phyloP scores from a whole-genome alignment of 2,888 invertebrate genomes.

The Autographa pulchrina region DNA sequence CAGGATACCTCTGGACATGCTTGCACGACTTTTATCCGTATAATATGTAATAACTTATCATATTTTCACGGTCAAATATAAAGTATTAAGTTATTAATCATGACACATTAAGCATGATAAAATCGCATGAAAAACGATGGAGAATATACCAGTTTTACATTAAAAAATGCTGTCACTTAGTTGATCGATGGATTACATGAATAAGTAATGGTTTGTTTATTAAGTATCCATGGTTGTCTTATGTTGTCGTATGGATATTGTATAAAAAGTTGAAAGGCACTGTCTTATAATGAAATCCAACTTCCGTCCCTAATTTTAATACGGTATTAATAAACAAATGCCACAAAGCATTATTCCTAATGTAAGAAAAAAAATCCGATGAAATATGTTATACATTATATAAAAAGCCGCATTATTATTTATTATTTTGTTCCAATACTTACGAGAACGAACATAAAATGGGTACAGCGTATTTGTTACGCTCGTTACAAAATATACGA shows the following conservation, averaged over 20 bases:
- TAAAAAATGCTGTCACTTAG: not conserved
- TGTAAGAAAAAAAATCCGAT: not conserved
- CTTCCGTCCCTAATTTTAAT: no score
- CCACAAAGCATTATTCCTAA: not conserved
- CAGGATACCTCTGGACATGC: not conserved
- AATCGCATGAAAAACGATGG: not conserved
- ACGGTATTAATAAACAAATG: not conserved
- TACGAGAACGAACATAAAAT: conserved; percentile 67
- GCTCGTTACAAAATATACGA: conserved; percentile 75
- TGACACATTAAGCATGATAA: not conserved
- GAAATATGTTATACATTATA: conserved; percentile 34
- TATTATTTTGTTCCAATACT: conserved; percentile 68
- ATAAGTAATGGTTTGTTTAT: not conserved
- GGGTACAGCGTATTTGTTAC: conserved; percentile 70
- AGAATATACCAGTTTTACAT: not conserved
- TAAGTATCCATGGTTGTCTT: no score
- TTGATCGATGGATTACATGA: not conserved
- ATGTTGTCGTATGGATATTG: no score
- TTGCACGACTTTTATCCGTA: not conserved
- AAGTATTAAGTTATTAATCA: not conserved
- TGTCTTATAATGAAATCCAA: no score
- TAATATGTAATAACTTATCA: no score
- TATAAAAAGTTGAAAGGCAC: no score
- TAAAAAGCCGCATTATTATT: conserved; percentile 61
- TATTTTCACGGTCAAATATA: not conserved